These are phyloP conservation scores for Araneus ventricosus DNA, from an alignment of 1,140 invertebrate species.

Conservation along the genomic window DNA sequence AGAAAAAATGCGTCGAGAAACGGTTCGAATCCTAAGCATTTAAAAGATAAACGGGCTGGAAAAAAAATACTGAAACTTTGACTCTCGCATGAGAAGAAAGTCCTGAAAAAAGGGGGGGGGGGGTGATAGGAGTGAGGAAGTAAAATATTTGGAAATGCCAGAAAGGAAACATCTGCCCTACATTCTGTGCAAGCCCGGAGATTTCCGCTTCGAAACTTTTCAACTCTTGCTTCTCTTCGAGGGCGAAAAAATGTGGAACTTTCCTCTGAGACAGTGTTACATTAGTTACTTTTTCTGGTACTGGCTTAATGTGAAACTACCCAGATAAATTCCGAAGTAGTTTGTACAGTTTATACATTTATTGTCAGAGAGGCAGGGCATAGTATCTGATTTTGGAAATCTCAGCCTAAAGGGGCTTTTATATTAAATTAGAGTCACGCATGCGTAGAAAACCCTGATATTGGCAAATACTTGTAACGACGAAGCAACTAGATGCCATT, in stretches of 20 bases:
- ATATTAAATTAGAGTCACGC: no score
- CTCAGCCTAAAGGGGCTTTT: no score
- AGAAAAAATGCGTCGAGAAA: not conserved
- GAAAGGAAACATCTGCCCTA: not conserved
- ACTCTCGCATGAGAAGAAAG: not conserved
- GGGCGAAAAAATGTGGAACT: not conserved
- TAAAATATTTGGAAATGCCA: constrained; percentile 4
- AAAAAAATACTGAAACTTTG: not conserved
- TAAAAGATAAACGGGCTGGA: constrained; percentile 12
- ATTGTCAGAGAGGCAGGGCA: no score
- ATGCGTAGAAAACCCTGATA: no score
- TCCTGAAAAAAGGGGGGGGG: not conserved
- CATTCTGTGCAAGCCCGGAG: not conserved
- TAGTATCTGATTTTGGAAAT: no score
- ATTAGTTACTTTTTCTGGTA: no score
- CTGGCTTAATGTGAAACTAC: no score
- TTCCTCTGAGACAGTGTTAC: not conserved
- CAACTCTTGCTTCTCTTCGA: not conserved
- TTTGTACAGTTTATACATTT: no score
- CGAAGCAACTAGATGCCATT: no score
- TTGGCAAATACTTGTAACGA: no score
- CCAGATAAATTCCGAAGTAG: no score
- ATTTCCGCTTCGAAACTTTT: not conserved
- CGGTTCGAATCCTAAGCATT: not conserved
- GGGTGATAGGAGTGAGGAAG: not conserved